Base-by-base conservation (phyloP, 2,797 vertebrate species). In the Jordanella pulchra region DNA sequence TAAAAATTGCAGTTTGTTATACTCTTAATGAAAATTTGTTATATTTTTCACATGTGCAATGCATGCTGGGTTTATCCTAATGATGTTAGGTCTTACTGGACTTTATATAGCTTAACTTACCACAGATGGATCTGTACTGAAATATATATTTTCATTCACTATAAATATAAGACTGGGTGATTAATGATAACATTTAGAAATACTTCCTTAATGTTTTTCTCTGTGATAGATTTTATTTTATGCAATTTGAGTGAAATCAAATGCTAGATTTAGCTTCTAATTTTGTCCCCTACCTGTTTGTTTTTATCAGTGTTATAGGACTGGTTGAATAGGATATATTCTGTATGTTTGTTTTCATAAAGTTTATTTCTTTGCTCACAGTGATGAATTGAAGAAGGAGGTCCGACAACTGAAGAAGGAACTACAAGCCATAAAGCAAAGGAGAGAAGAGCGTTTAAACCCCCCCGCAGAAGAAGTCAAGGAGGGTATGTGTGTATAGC, bases 381-480 rank as follows among this genome's bases (percentile, higher is more conserved):
- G 98, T 75, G 97, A 99, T 76, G 97, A 99, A 77, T 91, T 99
- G 65, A 95, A 96, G 61, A 98, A 96, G 92, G 97, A 99, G 93
- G 95, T 87, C 0, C 95, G 97, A 17, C 97, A 97, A 76, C 78
- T 99, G 92, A 98, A 98, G 92, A 96, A 96, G 79, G 97, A 98
- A 67, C 94, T 99, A 1, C 94, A 95, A 82, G 97, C 97, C 89
- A 96, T 97, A 84, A 99, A 97, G 86, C 95, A 97, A 77, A 95
- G 94, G 82, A 98, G 91, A 88, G 93, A 95, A 82, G 96, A 97
- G 32, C 75, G 78, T 84, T 73, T 71, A 45, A 90, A 94, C 83
- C 94, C 93, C 55, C 83, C 89, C 27, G 86, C 79, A 50, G 95
- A 95, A 45, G 94, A 93, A 66, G 86, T 67, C 82, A 86, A 83